Conservation (phyloP, 2,797 vertebrate genomes). For the Sciurus carolinensis region DNA sequence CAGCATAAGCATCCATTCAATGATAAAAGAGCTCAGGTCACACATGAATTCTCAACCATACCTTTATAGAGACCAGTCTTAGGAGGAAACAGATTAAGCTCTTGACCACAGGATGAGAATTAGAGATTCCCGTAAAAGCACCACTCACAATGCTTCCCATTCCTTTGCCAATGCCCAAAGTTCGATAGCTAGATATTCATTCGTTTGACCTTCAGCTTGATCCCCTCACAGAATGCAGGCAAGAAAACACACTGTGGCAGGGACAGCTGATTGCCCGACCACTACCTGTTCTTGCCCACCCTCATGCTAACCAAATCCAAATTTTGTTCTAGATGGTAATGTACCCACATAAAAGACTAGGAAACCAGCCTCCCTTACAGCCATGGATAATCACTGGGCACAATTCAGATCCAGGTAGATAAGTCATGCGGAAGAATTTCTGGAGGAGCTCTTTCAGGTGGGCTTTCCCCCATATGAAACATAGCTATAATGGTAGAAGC, state of each 20-base stretch:
- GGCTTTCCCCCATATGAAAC: neutral
- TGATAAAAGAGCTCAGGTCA: neutral
- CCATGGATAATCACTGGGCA: neutral
- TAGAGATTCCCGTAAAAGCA: neutral
- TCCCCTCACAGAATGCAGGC: neutral
- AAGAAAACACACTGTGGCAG: neutral
- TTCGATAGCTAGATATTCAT: neutral
- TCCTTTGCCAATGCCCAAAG: neutral
- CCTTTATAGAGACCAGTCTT: neutral
- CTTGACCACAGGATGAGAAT: neutral
- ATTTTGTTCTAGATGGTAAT: neutral
- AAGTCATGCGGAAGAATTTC: neutral
- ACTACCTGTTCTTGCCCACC: neutral
- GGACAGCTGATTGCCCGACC: neutral
- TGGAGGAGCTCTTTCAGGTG: conserved; percentile 23
- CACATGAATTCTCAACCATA: neutral
- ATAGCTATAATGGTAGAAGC: neutral
- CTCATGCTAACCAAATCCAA: neutral
- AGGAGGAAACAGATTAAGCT: neutral
- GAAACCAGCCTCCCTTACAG: neutral
- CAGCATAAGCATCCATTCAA: neutral
- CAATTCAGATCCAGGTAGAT: neutral
- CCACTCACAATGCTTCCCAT: neutral
- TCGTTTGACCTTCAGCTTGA: neutral
- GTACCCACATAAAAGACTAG: neutral